Percentiles rank a stretch among this genome's conserved stretches.
Evolutionary conservation across 1,140 invertebrate genomes (phyloP).

Genomic region (Hycleus cichorii): DNA sequence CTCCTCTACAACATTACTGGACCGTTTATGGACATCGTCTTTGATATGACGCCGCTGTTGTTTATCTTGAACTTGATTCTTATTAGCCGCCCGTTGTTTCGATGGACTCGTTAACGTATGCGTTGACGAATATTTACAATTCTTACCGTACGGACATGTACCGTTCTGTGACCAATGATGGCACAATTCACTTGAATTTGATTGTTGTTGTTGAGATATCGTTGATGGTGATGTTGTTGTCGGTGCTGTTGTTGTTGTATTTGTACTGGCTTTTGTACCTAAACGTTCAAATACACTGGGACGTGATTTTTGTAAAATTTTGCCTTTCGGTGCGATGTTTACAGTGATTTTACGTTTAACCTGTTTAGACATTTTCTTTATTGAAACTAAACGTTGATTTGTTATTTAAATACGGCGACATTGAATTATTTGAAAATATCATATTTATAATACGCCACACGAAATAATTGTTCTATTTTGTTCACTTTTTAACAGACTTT

Average conservation of each 20-base stretch:
- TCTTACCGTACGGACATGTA: constrained; percentile 64
- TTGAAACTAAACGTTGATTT: not conserved
- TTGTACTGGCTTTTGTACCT: constrained; percentile 56
- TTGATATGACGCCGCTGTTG: constrained; percentile 42
- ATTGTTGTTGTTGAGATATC: no score
- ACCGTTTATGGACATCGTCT: constrained; percentile 56
- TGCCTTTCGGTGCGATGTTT: constrained; percentile 58
- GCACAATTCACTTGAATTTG: constrained; percentile 49
- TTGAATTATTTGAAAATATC: not conserved
- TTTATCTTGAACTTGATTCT: constrained; percentile 57
- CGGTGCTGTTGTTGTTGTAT: constrained; percentile 37
- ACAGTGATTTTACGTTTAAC: constrained; percentile 70
- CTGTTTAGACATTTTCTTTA: constrained; percentile 64
- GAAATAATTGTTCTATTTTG: not conserved
- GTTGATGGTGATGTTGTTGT: no score
- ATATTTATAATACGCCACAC: not conserved
- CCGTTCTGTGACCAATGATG: constrained; percentile 68
- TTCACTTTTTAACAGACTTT: no score
- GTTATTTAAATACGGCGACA: not conserved
- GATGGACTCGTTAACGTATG: constrained; percentile 67
- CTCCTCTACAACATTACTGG: constrained; percentile 55
- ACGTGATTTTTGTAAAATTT: constrained; percentile 52
- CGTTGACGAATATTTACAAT: constrained; percentile 64
- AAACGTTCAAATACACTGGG: constrained; percentile 73
- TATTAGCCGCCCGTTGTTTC: constrained; percentile 54